Conservation (phyloP, 2,888 invertebrate genomes). For the Tuberolachnus salignus region DNA sequence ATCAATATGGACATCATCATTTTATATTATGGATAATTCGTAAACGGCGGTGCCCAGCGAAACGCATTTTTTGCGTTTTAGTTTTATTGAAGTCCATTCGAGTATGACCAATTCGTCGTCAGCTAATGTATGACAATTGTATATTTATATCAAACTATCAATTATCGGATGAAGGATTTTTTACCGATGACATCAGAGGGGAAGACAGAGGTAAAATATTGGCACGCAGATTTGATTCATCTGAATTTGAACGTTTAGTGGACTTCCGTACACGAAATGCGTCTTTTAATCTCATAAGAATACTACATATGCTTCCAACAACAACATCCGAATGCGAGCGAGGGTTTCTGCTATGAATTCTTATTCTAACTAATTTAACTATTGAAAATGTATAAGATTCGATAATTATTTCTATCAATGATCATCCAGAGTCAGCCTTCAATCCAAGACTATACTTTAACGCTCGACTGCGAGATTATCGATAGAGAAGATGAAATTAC, state of each 20-base stretch:
- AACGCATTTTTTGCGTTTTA: no score
- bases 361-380: background rate
- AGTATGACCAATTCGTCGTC: no score
- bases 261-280: conserved; percentile 7
- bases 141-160: no score
- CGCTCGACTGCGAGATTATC: no score
- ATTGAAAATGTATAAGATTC: conserved; percentile 22
- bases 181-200: background rate
- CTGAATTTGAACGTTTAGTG: conserved; percentile 21
- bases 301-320: background rate
- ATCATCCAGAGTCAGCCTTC: background rate
- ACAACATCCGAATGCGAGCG: conserved; percentile 7
- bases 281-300: conserved; percentile 13
- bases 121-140: no score
- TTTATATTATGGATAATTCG: no score
- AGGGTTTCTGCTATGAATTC: conserved; percentile 25
- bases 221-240: background rate
- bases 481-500: no score
- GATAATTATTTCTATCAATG: conserved; percentile 13
- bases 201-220: conserved; percentile 15
- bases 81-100: no score
- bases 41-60: no score
- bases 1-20: no score
- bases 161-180: no score
- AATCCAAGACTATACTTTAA: conserved; percentile 11